phyloP scores from a whole-genome alignment of 1,140 invertebrate species.

The Heliconius melpomene region DNA sequence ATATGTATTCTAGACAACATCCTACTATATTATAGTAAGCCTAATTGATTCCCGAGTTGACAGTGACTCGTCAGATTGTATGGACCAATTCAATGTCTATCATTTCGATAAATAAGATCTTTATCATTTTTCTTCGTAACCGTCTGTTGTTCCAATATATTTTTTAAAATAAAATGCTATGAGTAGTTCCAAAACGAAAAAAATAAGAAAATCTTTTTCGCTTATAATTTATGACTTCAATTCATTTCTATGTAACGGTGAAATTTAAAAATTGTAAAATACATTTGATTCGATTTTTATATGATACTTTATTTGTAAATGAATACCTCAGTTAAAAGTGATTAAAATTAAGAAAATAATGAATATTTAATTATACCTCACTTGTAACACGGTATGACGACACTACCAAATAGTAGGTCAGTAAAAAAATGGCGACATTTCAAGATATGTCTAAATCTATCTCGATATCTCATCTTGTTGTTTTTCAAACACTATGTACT shows the following conservation, averaged over 20 bases:
- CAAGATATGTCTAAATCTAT: background rate
- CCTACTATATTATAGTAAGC: background rate
- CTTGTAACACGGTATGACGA: background rate
- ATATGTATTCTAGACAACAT: background rate
- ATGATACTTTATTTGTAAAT: background rate
- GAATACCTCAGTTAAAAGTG: background rate
- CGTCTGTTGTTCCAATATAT: background rate
- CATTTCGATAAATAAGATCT: background rate
- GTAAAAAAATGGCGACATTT: background rate
- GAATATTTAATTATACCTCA: background rate
- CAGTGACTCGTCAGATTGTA: background rate
- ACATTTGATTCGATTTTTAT: background rate
- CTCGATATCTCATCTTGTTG: background rate
- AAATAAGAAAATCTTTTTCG: no score
- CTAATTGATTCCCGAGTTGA: background rate
- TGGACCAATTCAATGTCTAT: no score
- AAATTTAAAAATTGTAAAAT: background rate
- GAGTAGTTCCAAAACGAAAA: no score
- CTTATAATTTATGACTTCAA: no score
- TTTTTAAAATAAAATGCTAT: no score
- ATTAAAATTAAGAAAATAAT: background rate
- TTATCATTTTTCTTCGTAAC: background rate
- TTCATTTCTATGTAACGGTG: background rate
- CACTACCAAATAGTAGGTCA: background rate
- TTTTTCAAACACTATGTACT: background rate